Evolutionary conservation across 2,797 vertebrate species (phyloP), one percentile per base, ranked within the genome.

Genomic region (Heterohyrax brucei): DNA sequence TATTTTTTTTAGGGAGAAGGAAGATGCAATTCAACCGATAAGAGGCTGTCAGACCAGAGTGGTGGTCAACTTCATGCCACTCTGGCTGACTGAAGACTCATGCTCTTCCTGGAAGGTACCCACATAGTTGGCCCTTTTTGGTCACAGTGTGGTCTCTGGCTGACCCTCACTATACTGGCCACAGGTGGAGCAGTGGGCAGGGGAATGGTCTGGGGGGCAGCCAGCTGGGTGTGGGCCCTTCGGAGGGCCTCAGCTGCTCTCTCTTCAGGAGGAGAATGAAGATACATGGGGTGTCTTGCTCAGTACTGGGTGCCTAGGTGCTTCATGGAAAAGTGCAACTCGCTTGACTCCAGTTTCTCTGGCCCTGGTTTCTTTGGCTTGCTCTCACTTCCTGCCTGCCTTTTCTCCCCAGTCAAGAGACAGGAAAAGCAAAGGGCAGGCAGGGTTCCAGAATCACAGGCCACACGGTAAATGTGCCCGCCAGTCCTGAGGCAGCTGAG

Each of bases 281-380:
- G 18, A 46, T 0, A 7, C 10, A 28, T 30, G 28, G 48, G 28
- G 48, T 1, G 2, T n/a, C n/a, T 5, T 7, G 24, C 9, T 66
- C 73, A 46, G 6, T 19, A n/a, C 1, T 0, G 19, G 68, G 53
- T 53, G 6, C n/a, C 16, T 19, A 7, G 39, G 2, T 4, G 9
- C n/a, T 22, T 1, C 0, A 1, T 59, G 3, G 26, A 46, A 33
- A 59, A 70, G 48, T 48, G 5, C 5, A 9, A 7, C 28, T 53
- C 62, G 1, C 19, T 44, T 44, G 28, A 13, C 30, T 21, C 33
- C 14, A 1, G 10, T 56, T 56, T 56, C 53, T 56, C 53, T 56
- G 53, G 53, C 53, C 18, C 53, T 13, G 62, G 39, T 0, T 44
- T 19, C 24, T 26, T 19, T 10, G 30, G 30, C 30, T 82, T 28